Base-by-base conservation (phyloP, 2,113 vertebrate species). In the Myodes glareolus region DNA sequence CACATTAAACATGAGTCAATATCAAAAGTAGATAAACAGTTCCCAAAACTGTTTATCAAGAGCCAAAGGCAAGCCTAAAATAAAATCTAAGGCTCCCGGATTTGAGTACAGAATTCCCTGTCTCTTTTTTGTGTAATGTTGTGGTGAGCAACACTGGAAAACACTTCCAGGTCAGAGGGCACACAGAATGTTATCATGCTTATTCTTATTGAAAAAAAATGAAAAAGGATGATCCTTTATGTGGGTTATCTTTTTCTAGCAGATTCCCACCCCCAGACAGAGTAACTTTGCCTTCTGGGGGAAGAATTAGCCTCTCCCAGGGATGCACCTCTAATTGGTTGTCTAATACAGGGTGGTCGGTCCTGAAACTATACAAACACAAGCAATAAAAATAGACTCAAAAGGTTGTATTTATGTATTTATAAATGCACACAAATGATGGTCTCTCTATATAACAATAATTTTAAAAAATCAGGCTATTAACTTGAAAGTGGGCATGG, bases 131-230 rank as follows among this genome's bases (percentile, higher is more conserved):
- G 25, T 76, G 19, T 39, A 67, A 39, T 45, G 4, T 81, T 65
- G 89, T 2, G 8, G 2, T 23, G 4, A 82, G 92, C 73, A 86
- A n/a, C 9, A 94, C 25, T 17, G 72, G 5, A 84, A 27, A 50
- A 70, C 42, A 36, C 29, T 81, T 29, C 36, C 58, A 11, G 42
- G 2, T 73, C 29, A 77, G 47, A 88, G n/a, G 90, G 4, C 17
- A 86, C 76, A 21, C 88, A 73, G 7, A 58, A 73, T 55, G 94
- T 21, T 67, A 55, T 78, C 77, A 92, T 93, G 23, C 14, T 96
- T 52, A 31, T 85, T 75, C 16, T 3, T 84, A 55, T 90, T 91
- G 76, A 77, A 88, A 88, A 88, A 90, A 84, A 80, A 31, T 63
- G 5, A 67, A 94, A 76, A 75, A 21, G 70, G 42, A 10, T 36